A percentile compares a stretch with the other conserved stretches of the same genome.
phyloP scores from a whole-genome alignment of 1,140 invertebrate genomes.

The Leptinotarsa texana region DNA sequence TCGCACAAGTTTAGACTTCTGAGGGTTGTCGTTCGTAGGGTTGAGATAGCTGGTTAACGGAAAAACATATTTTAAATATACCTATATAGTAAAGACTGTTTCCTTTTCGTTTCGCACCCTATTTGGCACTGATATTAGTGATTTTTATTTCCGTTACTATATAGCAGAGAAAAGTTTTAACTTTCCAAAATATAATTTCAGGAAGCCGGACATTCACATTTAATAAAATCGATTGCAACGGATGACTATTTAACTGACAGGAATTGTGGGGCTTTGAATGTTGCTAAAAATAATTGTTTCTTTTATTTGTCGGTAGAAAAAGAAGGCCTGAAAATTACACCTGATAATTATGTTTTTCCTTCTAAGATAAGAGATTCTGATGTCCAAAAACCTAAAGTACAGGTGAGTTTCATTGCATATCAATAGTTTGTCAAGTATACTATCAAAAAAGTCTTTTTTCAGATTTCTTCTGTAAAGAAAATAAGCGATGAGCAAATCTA shows the following conservation, averaged over 20 bases:
- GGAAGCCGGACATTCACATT: conserved; percentile 31
- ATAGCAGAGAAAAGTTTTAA: neutral
- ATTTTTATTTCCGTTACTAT: neutral
- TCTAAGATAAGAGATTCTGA: conserved; percentile 33
- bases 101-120: too few relatives aligned
- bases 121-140: neutral
- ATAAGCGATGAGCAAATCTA: conserved; percentile 20
- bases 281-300: conserved; percentile 35
- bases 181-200: conserved; percentile 18
- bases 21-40: too few relatives aligned
- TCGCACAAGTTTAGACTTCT: too few relatives aligned
- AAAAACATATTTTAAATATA: too few relatives aligned
- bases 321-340: conserved; percentile 29
- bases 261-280: conserved; percentile 27
- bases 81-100: too few relatives aligned
- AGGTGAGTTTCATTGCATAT: conserved; percentile 21
- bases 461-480: conserved; percentile 22
- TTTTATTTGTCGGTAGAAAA: conserved; percentile 34
- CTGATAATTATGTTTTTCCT: conserved; percentile 40
- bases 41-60: too few relatives aligned
- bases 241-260: conserved; percentile 30
- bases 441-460: conserved; percentile 12
- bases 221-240: conserved; percentile 30
- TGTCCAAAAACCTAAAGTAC: conserved; percentile 25
- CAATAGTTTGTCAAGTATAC: neutral